Evolutionary conservation across 2,888 invertebrate species (phyloP).

Genomic region (Brachylomia viminalis): DNA sequence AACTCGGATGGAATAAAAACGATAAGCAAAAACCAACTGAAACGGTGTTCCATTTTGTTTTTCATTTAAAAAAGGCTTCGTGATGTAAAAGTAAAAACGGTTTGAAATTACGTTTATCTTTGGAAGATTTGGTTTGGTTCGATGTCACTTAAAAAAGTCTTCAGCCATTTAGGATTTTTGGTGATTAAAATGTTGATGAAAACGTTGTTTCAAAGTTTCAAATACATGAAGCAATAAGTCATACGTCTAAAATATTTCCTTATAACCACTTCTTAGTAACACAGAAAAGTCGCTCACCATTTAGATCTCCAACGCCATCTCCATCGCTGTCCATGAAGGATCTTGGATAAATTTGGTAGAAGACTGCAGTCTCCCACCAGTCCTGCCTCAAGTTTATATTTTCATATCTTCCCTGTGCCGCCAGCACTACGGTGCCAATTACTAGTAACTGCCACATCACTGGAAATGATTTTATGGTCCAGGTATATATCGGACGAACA

Average conservation of each 20-base stretch:
- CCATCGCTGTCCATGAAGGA: conserved; percentile 95
- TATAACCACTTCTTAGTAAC: not conserved
- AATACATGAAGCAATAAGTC: not conserved
- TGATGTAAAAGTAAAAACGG: not conserved
- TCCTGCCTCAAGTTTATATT: conserved; percentile 80
- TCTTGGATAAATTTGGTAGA: conserved; percentile 95
- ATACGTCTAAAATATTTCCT: not conserved
- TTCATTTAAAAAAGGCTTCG: not conserved
- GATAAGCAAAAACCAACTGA: conserved; percentile 35
- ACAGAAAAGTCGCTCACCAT: conserved; percentile 78
- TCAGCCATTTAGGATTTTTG: not conserved
- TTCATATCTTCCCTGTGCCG: conserved; percentile 73
- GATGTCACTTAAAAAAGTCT: not conserved
- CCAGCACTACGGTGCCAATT: conserved; percentile 62
- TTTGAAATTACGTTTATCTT: not conserved
- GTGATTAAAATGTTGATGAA: not conserved
- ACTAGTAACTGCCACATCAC: conserved; percentile 77
- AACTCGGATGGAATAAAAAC: conserved; percentile 36
- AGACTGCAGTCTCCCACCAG: conserved; percentile 95
- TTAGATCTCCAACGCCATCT: conserved; percentile 92
- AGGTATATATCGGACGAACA: not conserved
- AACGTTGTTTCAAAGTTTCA: not conserved
- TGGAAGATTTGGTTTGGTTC: not conserved
- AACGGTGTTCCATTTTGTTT: conserved; percentile 24
- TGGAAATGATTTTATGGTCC: conserved; percentile 43